These are phyloP conservation scores for Sebastes trivittatus DNA, from an alignment of 2,797 vertebrate genomes.

Conservation along the genomic window DNA sequence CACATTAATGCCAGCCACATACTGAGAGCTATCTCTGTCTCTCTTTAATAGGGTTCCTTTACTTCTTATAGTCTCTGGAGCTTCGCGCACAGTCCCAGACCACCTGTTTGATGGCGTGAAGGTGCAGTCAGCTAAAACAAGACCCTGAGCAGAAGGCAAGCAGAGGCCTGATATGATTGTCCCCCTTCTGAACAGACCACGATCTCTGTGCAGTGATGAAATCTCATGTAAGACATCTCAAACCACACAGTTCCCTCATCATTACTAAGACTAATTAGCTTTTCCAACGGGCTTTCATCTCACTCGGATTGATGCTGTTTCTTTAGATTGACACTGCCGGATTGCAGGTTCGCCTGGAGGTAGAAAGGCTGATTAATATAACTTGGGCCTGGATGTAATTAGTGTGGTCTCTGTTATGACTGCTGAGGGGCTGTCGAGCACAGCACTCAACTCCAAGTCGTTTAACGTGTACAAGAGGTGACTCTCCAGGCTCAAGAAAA, in stretches of 20 bases:
- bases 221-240: constrained; percentile 50
- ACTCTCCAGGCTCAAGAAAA: neutral
- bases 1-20: neutral
- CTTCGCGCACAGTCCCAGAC: constrained; percentile 14
- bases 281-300: constrained; percentile 48
- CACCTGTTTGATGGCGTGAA: constrained; percentile 46
- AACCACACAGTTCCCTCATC: constrained; percentile 26
- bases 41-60: constrained; percentile 8
- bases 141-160: neutral
- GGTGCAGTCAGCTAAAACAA: constrained; percentile 25
- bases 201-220: constrained; percentile 54
- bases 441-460: neutral
- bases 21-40: neutral
- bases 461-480: constrained; percentile 10
- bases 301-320: constrained; percentile 46
- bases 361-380: constrained; percentile 52
- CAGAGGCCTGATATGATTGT: constrained; percentile 31
- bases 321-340: constrained; percentile 49
- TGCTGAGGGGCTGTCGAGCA: constrained; percentile 29
- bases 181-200: constrained; percentile 18
- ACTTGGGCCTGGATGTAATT: constrained; percentile 47
- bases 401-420: constrained; percentile 14
- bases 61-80: constrained; percentile 17
- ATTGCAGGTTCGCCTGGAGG: constrained; percentile 43
- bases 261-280: constrained; percentile 57